Evolutionary conservation across 2,888 invertebrate species (phyloP).

Genomic region (Eumacrocentrus americanus): DNA sequence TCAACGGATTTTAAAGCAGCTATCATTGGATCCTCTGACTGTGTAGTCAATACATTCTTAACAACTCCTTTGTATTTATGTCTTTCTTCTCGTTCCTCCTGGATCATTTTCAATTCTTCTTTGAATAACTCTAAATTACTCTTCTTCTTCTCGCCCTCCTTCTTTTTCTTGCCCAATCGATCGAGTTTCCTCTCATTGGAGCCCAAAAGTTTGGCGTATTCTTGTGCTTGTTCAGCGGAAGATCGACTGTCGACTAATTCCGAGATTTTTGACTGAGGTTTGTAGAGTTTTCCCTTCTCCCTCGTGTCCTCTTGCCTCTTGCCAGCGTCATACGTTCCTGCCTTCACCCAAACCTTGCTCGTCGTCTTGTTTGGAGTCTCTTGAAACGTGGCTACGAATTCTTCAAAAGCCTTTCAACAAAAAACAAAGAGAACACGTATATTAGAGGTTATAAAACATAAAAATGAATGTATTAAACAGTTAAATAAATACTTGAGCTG

Average conservation of each 20-base stretch:
- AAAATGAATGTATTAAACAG: neutral
- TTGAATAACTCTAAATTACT: conserved; percentile 98
- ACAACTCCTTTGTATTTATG: conserved; percentile 86
- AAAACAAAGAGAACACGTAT: conserved; percentile 17
- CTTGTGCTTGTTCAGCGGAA: conserved; percentile 72
- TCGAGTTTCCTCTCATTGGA: conserved; percentile 73
- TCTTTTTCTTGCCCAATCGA: conserved; percentile 70
- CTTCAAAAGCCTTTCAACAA: conserved; percentile 81
- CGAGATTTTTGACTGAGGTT: conserved; percentile 82
- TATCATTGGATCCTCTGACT: conserved; percentile 56
- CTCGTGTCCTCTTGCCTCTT: conserved; percentile 88
- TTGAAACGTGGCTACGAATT: conserved; percentile 97
- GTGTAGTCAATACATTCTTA: conserved; percentile 61
- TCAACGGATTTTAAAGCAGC: conserved; percentile 59
- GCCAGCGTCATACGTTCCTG: conserved; percentile 95
- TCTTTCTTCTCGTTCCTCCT: conserved; percentile 95
- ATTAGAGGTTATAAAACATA: conserved; percentile 12
- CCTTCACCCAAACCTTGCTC: conserved; percentile 95
- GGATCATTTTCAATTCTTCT: conserved; percentile 96
- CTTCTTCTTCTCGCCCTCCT: conserved; percentile 86
- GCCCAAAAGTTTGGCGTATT: conserved; percentile 70
- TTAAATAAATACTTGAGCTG: conserved; percentile 75
- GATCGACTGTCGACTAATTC: conserved; percentile 65
- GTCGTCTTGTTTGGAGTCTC: conserved; percentile 79
- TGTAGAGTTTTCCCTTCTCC: conserved; percentile 90